Percentiles rank a stretch among this genome's conserved stretches.
These are phyloP conservation scores for Balanococcus diminutus DNA, from an alignment of 2,888 invertebrate species.

Conservation along the genomic window DNA sequence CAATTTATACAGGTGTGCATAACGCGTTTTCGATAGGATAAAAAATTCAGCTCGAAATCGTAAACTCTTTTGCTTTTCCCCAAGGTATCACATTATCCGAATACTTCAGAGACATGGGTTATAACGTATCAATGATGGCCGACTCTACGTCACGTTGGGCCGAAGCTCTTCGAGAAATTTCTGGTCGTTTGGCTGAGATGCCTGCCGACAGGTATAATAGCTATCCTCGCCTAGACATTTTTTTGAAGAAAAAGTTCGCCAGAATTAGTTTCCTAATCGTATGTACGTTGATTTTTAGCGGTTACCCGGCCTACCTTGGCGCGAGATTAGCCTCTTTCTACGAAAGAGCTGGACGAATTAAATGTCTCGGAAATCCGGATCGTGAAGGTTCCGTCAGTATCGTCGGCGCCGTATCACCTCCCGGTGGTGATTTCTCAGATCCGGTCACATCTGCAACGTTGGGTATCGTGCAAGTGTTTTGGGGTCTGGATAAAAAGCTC, in stretches of 20 bases:
- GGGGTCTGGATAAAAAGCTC: constrained; percentile 98
- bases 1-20: constrained; percentile 89
- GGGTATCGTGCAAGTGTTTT: constrained; percentile 98
- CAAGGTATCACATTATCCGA: constrained; percentile 97
- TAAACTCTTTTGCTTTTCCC: background rate
- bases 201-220: constrained; percentile 77
- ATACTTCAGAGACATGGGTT: constrained; percentile 99
- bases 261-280: too few relatives aligned
- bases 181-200: constrained; percentile 99
- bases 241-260: background rate
- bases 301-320: constrained; percentile 98
- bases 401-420: constrained; percentile 99
- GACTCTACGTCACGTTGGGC: constrained; percentile 99
- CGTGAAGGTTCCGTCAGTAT: constrained; percentile 98
- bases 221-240: background rate
- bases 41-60: background rate
- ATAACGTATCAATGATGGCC: constrained; percentile 99
- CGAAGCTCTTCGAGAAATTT: constrained; percentile 99
- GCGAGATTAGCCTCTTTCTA: constrained; percentile 99
- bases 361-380: constrained; percentile 96
- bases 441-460: constrained; percentile 99
- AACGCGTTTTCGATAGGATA: background rate
- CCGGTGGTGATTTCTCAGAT: constrained; percentile 99
- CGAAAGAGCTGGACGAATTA: constrained; percentile 97
- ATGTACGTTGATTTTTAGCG: too few relatives aligned